Evolutionary conservation across 64 coral and sea anemone species (phyloP), one percentile per base, ranked within the genome.

Genomic region (Catalaphyllia jardinei): DNA sequence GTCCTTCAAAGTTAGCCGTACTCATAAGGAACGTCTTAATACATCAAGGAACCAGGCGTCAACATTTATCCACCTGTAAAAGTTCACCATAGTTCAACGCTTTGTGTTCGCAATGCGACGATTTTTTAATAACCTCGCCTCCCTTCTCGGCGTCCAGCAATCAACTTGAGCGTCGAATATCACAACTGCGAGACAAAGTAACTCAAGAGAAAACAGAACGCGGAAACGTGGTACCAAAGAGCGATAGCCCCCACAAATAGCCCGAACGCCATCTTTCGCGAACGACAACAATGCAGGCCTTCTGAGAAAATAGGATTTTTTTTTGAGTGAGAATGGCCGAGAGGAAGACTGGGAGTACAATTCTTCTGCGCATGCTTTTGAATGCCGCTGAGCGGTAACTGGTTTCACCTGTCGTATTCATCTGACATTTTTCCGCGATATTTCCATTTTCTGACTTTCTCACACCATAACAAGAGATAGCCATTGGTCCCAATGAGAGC

Each of bases 151-250:
- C 1, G 6, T 27, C 22, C 9, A 69, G n/a, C 10, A 27, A 27
- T 7, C 65, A 1, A 22, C 25, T n/a, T n/a, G 65, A 27, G 8
- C 22, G 1, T 10, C 22, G 20, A 49, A 14, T 20, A 25, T 97
- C 52, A 97, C 67, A 97, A 74, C 72, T 97, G 95, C 16, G 95
- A 97, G 29, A 97, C 95, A 55, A 97, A 97, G 59, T 97, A 97
- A 78, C 95, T 97, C 24, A 97, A 88, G 24, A 97, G 92, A 62
- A 97, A 97, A 31, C 95, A 97, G 71, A 97, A 97, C 12, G 95
- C 95, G 22, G 95, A 97, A 61, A 97, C 95, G 31, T 97, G 95
- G 60, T 97, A 97, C 95, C 95, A 97, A 51, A 97, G 73, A 71
- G 95, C 95, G 22, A 97, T 97, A 78, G 95, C 95, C 35, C 95